Evolutionary conservation across 1,140 invertebrate genomes (phyloP), one percentile per base, ranked within the genome.

Genomic region (Oscheius sp.): DNA sequence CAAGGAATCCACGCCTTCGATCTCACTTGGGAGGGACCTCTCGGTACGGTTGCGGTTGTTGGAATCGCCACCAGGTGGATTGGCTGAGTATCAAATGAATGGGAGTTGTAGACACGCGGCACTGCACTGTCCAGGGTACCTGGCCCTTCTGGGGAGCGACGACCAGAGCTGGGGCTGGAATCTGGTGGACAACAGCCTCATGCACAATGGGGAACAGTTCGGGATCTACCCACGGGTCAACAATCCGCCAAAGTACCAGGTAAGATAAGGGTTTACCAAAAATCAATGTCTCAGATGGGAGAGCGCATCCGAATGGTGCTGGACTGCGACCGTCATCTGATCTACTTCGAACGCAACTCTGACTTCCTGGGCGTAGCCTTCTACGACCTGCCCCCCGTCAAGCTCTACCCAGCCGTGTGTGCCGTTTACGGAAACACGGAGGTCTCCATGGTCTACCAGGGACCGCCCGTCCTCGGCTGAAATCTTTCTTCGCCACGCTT

Each of bases 401-500:
- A 90, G 86, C 87, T 98, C 62, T 98, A 93, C 86, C 95, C 95
- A 69, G 92, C 94, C 73, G 92, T 97, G 71, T 97, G 94, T 68
- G 95, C 94, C 64, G 95, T 98, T 35, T 98, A 97, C 88, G 95
- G 95, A 74, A 97, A 98, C 85, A 97, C 95, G 34, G 95, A 98
- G 89, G 94, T 98, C n/a, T 96, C 95, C 29, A 97, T 98, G 94
- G 92, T 97, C n/a, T 98, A 98, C n/a, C n/a, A n/a, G n/a, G n/a
- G n/a, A n/a, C n/a, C n/a, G n/a, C n/a, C n/a, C n/a, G n/a, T n/a
- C n/a, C n/a, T n/a, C n/a, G n/a, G n/a, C n/a, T n/a, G n/a, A n/a
- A n/a, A n/a, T n/a, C n/a, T n/a, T n/a, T n/a, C n/a, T n/a, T n/a
- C n/a, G n/a, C n/a, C n/a, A n/a, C n/a, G n/a, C n/a, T n/a, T n/a